Conservation (phyloP, 2,113 vertebrate genomes). For the Fulica atra region DNA sequence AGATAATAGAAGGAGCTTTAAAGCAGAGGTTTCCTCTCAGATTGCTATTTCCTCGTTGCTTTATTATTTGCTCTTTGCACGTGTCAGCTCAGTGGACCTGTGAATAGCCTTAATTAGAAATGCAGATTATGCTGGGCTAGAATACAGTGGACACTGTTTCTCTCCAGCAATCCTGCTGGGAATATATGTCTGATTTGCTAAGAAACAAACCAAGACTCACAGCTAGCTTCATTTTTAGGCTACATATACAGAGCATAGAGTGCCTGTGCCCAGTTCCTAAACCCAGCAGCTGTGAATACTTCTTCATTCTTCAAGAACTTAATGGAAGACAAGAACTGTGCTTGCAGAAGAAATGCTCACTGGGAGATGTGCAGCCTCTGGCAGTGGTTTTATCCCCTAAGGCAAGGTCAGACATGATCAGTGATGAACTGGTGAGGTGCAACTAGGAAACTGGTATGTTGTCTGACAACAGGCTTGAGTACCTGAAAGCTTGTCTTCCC, state of each 20-base stretch:
- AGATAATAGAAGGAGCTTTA: constrained; percentile 22
- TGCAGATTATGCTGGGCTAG: constrained; percentile 37
- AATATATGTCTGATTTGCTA: neutral
- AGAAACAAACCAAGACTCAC: neutral
- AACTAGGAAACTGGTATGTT: neutral
- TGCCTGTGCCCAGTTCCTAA: neutral
- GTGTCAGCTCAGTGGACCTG: constrained; percentile 53
- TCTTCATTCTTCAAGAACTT: constrained; percentile 7
- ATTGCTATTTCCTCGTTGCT: neutral
- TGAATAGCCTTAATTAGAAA: constrained; percentile 60
- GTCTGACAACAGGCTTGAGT: neutral
- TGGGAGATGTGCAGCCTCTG: neutral
- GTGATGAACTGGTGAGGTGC: neutral
- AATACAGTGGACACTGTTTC: constrained; percentile 23
- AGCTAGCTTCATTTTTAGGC: neutral
- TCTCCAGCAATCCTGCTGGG: constrained; percentile 5
- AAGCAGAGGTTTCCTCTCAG: constrained; percentile 57
- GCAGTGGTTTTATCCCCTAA: neutral
- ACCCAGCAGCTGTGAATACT: neutral
- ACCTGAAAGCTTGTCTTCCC: neutral
- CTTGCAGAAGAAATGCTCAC: neutral
- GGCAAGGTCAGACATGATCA: neutral
- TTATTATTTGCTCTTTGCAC: constrained; percentile 46
- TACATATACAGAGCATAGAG: neutral
- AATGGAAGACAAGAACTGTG: neutral